Conservation (phyloP, 2,888 invertebrate species). For the Halictus ligatus region DNA sequence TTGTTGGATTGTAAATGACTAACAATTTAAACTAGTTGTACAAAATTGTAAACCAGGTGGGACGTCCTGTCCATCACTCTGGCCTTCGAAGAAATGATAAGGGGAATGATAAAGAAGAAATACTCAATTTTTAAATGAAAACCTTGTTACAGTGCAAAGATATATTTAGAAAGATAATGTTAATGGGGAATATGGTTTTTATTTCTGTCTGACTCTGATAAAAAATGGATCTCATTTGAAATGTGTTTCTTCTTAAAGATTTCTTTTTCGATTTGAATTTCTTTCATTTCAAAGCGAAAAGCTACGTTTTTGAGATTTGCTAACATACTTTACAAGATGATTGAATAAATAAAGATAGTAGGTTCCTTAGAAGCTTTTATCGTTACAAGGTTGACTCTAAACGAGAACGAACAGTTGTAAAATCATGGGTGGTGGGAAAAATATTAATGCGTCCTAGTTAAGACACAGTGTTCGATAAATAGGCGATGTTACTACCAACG, state of each 20-base stretch:
- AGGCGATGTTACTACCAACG: background rate
- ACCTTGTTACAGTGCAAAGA: too few species aligned
- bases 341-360: background rate
- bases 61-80: too few species aligned
- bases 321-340: background rate
- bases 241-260: background rate
- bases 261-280: background rate
- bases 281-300: background rate
- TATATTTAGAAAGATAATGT: too few species aligned
- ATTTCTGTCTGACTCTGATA: too few species aligned
- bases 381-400: background rate
- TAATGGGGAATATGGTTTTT: too few species aligned
- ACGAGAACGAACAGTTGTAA: constrained; percentile 35
- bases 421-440: constrained; percentile 10
- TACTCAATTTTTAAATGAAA: too few species aligned
- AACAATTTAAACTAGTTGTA: too few species aligned
- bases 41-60: too few species aligned
- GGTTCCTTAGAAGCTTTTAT: background rate
- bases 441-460: constrained; percentile 24
- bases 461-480: constrained; percentile 19
- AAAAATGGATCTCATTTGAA: background rate
- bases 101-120: too few species aligned
- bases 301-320: background rate
- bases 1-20: too few species aligned
- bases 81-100: too few species aligned